A percentile compares a stretch with the other conserved stretches of the same genome.
These are phyloP conservation scores for Sebastes vulpes DNA, from an alignment of 2,797 vertebrate species.

Conservation along the genomic window DNA sequence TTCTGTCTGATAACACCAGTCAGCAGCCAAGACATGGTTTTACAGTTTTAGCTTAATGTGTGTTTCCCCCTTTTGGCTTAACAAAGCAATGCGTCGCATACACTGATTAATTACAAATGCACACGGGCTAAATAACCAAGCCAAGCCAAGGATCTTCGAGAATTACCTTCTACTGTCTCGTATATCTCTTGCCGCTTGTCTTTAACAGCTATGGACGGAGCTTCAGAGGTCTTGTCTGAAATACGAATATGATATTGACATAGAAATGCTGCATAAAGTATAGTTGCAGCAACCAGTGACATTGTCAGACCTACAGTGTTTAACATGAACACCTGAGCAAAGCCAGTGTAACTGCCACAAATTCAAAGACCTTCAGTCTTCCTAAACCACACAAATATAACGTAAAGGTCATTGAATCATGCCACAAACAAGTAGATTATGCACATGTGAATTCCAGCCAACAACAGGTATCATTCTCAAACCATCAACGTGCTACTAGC, in stretches of 20 bases:
- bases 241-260: conserved; percentile 32
- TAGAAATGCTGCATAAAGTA: not conserved
- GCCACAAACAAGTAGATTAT: not conserved
- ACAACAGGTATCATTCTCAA: not conserved
- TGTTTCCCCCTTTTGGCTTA: not conserved
- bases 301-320: not conserved
- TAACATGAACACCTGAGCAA: not conserved
- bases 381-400: not conserved
- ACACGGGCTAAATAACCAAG: not conserved
- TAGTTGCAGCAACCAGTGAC: not conserved
- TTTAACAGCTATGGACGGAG: conserved; percentile 22
- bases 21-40: not conserved
- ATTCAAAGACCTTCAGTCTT: not conserved
- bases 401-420: not conserved
- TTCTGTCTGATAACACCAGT: not conserved
- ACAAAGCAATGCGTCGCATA: not conserved
- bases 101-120: not conserved
- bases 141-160: not conserved
- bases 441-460: not conserved
- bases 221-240: conserved; percentile 53
- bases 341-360: not conserved
- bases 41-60: not conserved
- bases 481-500: not conserved
- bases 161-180: conserved; percentile 69
- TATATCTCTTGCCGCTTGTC: conserved; percentile 46